Percentiles rank a stretch among this genome's conserved stretches.
phyloP scores from a whole-genome alignment of 2,888 invertebrate genomes.

The Acleris holmiana region DNA sequence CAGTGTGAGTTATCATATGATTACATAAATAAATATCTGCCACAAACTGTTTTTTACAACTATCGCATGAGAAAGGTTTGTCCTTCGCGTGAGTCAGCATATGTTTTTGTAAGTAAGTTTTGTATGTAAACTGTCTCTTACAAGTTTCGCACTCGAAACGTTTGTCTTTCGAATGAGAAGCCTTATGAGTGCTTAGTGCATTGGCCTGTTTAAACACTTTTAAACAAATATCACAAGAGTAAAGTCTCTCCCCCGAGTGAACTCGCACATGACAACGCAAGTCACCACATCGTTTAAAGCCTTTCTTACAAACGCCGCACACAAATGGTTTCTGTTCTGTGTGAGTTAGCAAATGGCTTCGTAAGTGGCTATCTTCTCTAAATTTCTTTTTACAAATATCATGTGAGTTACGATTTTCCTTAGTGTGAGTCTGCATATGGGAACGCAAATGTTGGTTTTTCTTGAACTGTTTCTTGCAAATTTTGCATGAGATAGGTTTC shows the following conservation, averaged over 20 bases:
- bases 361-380: neutral
- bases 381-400: neutral
- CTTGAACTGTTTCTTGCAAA: neutral
- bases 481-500: neutral
- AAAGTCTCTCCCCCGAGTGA: neutral
- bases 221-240: neutral
- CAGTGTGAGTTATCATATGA: neutral
- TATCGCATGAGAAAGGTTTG: neutral
- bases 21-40: neutral
- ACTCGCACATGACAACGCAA: neutral
- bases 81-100: neutral
- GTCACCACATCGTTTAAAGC: neutral
- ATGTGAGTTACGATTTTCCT: no score
- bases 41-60: neutral
- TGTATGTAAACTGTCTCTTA: neutral
- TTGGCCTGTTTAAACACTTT: neutral
- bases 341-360: neutral
- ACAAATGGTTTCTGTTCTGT: neutral
- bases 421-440: neutral
- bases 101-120: neutral
- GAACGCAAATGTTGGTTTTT: neutral
- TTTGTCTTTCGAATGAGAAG: neutral
- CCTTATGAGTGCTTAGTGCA: neutral
- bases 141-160: neutral
- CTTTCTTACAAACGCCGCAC: neutral